A percentile compares a stretch with the other conserved stretches of the same genome.
These are phyloP conservation scores for Aphelocoma californica DNA, from an alignment of 2,797 vertebrate genomes.

Conservation along the genomic window DNA sequence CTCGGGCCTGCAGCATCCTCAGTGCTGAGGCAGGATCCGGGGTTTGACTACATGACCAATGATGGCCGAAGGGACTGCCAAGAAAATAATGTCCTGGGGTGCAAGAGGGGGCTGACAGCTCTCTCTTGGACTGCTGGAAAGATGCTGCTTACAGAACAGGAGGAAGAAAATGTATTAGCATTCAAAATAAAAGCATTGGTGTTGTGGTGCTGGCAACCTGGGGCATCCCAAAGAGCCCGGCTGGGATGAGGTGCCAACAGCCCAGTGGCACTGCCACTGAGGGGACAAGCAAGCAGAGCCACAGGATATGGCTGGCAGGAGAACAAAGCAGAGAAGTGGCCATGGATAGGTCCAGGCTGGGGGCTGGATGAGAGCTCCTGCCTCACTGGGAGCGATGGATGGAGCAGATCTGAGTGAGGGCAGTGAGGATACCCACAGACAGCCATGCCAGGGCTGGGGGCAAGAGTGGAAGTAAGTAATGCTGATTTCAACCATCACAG, in stretches of 20 bases:
- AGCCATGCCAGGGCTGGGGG: not conserved
- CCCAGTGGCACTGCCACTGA: not conserved
- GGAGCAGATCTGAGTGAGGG: not conserved
- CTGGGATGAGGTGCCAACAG: not conserved
- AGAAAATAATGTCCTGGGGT: not conserved
- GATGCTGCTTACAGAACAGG: not conserved
- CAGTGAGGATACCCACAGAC: accelerated
- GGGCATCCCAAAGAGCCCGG: not conserved
- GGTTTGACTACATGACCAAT: not conserved
- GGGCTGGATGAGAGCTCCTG: not conserved
- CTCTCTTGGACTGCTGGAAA: not conserved
- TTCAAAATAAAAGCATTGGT: not conserved
- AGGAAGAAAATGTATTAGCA: not conserved
- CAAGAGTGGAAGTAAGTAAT: not conserved
- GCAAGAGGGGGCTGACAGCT: not conserved
- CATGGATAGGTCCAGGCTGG: accelerated
- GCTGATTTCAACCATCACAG: not conserved
- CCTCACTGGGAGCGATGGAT: accelerated
- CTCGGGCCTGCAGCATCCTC: not conserved
- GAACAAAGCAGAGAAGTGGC: not conserved
- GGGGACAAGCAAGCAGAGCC: not conserved
- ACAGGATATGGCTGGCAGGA: not conserved
- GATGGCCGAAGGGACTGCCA: not conserved
- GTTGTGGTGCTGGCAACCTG: not conserved
- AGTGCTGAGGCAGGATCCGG: not conserved